Evolutionary conservation across 2,113 vertebrate genomes (phyloP).

Genomic region (Apus apus): DNA sequence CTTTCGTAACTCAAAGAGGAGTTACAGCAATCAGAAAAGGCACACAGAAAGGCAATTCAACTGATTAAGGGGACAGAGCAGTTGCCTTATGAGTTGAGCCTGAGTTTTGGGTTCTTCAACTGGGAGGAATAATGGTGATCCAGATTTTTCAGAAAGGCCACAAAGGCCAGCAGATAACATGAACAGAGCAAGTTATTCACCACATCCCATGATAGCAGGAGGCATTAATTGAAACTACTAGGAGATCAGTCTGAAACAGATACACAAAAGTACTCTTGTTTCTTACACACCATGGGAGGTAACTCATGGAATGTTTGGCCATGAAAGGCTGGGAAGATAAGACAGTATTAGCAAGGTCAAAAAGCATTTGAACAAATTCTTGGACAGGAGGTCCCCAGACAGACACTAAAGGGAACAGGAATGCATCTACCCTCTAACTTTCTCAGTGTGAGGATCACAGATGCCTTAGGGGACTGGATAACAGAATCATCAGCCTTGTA

Average conservation of each 20-base stretch:
- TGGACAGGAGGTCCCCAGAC: neutral
- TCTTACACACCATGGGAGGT: neutral
- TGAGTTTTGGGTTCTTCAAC: neutral
- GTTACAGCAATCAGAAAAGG: neutral
- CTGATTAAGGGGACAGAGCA: neutral
- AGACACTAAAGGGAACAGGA: neutral
- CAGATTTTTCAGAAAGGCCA: neutral
- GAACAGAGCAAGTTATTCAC: neutral
- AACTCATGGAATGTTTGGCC: neutral
- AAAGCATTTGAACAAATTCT: neutral
- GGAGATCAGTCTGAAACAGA: neutral
- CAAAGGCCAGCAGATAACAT: neutral
- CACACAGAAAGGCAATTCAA: neutral
- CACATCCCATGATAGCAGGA: accelerated
- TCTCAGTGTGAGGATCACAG: accelerated
- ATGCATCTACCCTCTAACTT: neutral
- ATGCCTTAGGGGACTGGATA: neutral
- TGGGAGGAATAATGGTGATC: neutral
- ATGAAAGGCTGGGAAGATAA: neutral
- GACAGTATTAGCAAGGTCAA: neutral
- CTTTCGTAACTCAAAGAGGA: neutral
- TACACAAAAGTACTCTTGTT: neutral
- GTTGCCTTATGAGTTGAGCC: neutral
- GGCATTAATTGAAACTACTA: neutral
- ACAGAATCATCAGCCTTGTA: neutral